Evolutionary conservation across 2,888 invertebrate genomes (phyloP).

Genomic region (Esperia sulphurella): DNA sequence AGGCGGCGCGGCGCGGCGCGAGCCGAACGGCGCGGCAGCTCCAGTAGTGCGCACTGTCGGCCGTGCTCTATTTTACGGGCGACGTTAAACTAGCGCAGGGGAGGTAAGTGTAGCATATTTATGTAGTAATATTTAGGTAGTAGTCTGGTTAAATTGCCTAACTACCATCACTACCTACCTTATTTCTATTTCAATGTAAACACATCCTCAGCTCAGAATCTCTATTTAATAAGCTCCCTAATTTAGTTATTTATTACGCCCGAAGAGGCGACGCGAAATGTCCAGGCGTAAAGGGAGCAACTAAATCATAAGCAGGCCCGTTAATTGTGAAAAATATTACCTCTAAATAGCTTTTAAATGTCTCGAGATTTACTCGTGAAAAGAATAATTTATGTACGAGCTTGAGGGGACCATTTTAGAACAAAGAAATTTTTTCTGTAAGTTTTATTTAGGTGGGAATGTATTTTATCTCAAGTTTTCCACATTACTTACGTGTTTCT

Average conservation of each 20-base stretch:
- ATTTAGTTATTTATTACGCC: conserved; percentile 55
- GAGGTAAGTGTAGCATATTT: too few species aligned
- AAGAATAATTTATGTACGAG: conserved; percentile 38
- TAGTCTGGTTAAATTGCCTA: too few species aligned
- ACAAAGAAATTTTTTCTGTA: background rate
- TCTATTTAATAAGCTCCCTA: conserved; percentile 29
- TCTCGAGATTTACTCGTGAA: conserved; percentile 42
- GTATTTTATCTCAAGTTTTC: too few species aligned
- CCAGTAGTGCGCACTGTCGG: too few species aligned
- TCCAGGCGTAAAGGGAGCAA: conserved; percentile 30
- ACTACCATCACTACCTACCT: background rate
- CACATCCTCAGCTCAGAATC: conserved; percentile 10
- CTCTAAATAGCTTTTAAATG: conserved; percentile 40
- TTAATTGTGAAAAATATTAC: conserved; percentile 68
- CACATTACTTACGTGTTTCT: too few species aligned
- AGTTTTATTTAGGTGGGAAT: background rate
- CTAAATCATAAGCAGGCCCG: conserved; percentile 50
- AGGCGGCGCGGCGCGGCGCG: too few species aligned
- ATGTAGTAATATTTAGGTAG: too few species aligned
- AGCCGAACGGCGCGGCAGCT: too few species aligned
- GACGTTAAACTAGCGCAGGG: too few species aligned
- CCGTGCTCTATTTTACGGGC: too few species aligned
- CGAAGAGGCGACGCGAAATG: conserved; percentile 43
- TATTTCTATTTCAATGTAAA: conserved; percentile 20
- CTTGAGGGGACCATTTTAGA: background rate